phyloP scores from a whole-genome alignment of 2,797 vertebrate species.

The Lophius americanus region DNA sequence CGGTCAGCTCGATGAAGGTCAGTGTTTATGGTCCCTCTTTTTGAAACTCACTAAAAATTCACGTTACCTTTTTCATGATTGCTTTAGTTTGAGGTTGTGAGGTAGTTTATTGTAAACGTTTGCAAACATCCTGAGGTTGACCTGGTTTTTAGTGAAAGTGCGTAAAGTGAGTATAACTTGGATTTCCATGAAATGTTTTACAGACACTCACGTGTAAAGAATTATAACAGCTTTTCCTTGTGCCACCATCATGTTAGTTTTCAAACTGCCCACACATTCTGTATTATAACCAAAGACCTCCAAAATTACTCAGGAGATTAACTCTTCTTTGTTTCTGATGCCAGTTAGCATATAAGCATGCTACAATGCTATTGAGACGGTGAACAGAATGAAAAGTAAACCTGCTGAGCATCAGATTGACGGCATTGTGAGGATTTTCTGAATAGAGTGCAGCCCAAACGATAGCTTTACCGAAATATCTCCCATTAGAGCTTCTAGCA shows the following conservation, averaged over 20 bases:
- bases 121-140: not conserved
- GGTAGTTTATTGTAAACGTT: too few species aligned
- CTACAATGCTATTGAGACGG: not conserved
- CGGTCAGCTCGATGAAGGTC: too few species aligned
- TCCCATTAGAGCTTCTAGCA: not conserved
- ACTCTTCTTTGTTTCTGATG: not conserved
- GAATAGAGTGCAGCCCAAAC: not conserved
- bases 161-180: not conserved
- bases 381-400: too few species aligned
- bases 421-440: not conserved
- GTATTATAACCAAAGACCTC: not conserved
- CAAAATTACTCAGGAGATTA: not conserved
- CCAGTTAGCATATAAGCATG: not conserved
- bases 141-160: not conserved
- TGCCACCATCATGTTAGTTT: not conserved
- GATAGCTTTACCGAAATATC: not conserved
- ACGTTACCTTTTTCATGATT: too few species aligned
- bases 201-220: not conserved
- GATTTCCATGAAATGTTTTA: not conserved
- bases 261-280: not conserved
- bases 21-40: too few species aligned
- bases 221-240: not conserved
- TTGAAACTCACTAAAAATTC: too few species aligned
- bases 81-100: too few species aligned
- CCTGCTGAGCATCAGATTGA: too few species aligned